Evolutionary conservation across 2,113 vertebrate species (phyloP), one percentile per base, ranked within the genome.

Genomic region (Edolisoma coerulescens): DNA sequence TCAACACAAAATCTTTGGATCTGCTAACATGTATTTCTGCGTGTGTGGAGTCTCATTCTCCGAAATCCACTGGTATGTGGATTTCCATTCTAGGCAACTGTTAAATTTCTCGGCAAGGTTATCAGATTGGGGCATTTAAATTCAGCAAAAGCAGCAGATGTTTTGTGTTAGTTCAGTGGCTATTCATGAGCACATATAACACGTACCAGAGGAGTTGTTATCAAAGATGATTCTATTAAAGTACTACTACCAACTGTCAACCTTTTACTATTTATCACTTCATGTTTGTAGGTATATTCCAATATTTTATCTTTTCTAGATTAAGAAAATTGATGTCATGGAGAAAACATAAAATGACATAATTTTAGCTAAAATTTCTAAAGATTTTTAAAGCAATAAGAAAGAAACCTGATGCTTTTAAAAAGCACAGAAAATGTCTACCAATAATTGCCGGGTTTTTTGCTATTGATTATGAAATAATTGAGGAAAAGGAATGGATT

Each of bases 201-300:
- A 97, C 80, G 87, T 92, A 90, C 71, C 93, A 95, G 56, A 95
- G 87, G 89, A 90, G 56, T 27, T 79, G 79, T 94, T 96, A 93
- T 7, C 56, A 6, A 71, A 96, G 77, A 92, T 54, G 22, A 90
- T 42, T 96, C 70, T 68, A 95, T 94, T 90, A 97, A 97, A 96
- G 93, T 50, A 89, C 77, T 74, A 96, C 73, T 92, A 89, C 47
- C 95, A 78, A 90, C 63, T 95, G 78, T 88, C 83, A 87, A 78
- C 39, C 64, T 96, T 95, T 92, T 82, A 87, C 73, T 93, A 88
- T 96, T 94, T 94, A 90, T 87, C 39, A 86, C 52, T 75, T 85
- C 63, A 27, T 63, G 39, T 47, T 91, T 33, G 49, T 35, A 95
- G n/a, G 64, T 47, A 28, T 52, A 88, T 77, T 93, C 22, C 54